Evolutionary conservation across 2,888 invertebrate species (phyloP), one percentile per base, ranked within the genome.

Genomic region (Salticus scenicus): DNA sequence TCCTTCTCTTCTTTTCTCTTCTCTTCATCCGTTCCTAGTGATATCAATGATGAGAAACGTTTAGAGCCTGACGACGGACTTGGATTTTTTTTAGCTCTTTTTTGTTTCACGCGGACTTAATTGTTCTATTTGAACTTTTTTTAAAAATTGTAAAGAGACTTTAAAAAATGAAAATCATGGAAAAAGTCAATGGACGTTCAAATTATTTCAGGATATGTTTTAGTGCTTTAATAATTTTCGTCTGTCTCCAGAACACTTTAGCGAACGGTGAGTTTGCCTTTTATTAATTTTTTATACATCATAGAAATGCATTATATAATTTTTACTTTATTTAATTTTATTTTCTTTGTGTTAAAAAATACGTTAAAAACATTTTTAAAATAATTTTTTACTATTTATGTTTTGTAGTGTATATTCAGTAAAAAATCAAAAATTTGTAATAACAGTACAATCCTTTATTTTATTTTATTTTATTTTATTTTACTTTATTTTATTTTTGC

Each of bases 141-240:
- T 67, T n/a, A 33, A 2, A 27, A 12, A 24, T 27, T 24, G 24
- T 10, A 20, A 20, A 4, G 12, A 24, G 24, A 63, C 5, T 63
- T 27, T 12, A 37, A 7, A 57, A 24, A 24, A 24, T 47, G 7
- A 17, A 47, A 47, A n/a, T 1, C 20, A 57, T 57, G 20, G 28
- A 30, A 67, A 33, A 33, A 67, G 28, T 10, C 24, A 27, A 20
- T 4, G 28, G 37, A 33, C 33, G 27, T 10, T 75, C 41, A 76
- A 83, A 57, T 7, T 47, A 30, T 66, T 10, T 76, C 28, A 70
- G 76, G 75, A 83, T 83, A 83, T 76, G 66, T 28, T 20, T 72
- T 41, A 66, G 71, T 33, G 28, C 71, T 20, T 71, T 66, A 10
- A 31, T 83, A 47, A n/a, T 76, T 17, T n/a, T 71, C 2, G 37